Conservation (phyloP, 2,113 vertebrate genomes). For the Nannobrachium achirus region DNA sequence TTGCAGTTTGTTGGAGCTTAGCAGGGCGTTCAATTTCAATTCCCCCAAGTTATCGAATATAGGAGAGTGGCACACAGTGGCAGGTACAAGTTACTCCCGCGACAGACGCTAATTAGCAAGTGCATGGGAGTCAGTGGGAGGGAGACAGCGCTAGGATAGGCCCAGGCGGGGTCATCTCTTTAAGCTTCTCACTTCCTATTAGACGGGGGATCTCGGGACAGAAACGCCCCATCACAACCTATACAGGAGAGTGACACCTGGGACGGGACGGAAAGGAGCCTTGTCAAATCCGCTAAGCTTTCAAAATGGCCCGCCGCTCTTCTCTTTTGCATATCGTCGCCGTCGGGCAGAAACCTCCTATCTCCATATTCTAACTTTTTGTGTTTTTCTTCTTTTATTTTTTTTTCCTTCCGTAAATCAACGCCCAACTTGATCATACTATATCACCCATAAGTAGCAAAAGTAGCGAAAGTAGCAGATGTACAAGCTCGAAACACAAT, state of each 20-base stretch:
- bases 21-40: conserved; percentile 74
- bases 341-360: too few relatives aligned
- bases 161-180: conserved; percentile 66
- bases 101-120: conserved; percentile 79
- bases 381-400: too few relatives aligned
- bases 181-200: conserved; percentile 75
- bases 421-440: too few relatives aligned
- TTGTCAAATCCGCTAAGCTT: conserved; percentile 64
- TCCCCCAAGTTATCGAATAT: conserved; percentile 74
- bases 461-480: too few relatives aligned
- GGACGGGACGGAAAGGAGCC: conserved; percentile 48
- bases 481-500: too few relatives aligned
- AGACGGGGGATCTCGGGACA: conserved; percentile 65
- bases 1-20: conserved; percentile 73
- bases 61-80: conserved; percentile 65
- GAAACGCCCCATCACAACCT: conserved; percentile 48
- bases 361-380: too few relatives aligned
- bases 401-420: too few relatives aligned
- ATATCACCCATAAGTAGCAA: too few relatives aligned
- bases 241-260: conserved; percentile 55
- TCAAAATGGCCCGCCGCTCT: conserved; percentile 37
- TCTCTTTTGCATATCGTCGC: conserved; percentile 47
- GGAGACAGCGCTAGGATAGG: conserved; percentile 55
- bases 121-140: conserved; percentile 60
- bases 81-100: conserved; percentile 76